Evolutionary conservation across 2,888 invertebrate genomes (phyloP).

Genomic region (Mantis religiosa): DNA sequence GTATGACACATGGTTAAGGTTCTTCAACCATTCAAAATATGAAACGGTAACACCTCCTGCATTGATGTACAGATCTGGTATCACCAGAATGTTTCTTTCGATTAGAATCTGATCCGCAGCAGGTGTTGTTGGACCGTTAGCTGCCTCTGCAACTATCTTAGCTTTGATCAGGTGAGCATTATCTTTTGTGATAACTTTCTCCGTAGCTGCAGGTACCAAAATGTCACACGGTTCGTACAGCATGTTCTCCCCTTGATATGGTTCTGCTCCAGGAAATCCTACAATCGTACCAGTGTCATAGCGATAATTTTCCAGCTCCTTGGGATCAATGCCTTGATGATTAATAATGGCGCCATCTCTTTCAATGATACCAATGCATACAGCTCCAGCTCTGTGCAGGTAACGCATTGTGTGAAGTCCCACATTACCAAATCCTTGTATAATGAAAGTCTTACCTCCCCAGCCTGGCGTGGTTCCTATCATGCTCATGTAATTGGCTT

Average conservation of each 20-base stretch:
- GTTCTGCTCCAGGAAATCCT: slow-evolving; percentile 49
- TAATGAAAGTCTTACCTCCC: slow-evolving; percentile 71
- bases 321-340: slow-evolving; percentile 64
- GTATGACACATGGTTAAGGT: slow-evolving; percentile 84
- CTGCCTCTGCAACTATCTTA: slow-evolving; percentile 82
- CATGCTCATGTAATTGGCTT: slow-evolving; percentile 66
- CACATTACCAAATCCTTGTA: slow-evolving; percentile 77
- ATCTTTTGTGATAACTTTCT: slow-evolving; percentile 66
- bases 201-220: slow-evolving; percentile 73
- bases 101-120: slow-evolving; percentile 74
- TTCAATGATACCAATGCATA: slow-evolving; percentile 67
- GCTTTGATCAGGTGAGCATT: slow-evolving; percentile 68
- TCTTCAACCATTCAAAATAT: slow-evolving; percentile 89
- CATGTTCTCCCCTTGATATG: slow-evolving; percentile 37
- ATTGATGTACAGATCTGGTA: slow-evolving; percentile 73
- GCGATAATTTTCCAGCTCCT: slow-evolving; percentile 43
- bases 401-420: slow-evolving; percentile 71
- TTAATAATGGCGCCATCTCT: slow-evolving; percentile 59
- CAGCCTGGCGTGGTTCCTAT: slow-evolving; percentile 60
- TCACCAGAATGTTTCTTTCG: slow-evolving; percentile 68
- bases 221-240: slow-evolving; percentile 61
- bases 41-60: slow-evolving; percentile 89
- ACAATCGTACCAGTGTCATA: slow-evolving; percentile 51
- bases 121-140: slow-evolving; percentile 87
- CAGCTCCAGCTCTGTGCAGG: slow-evolving; percentile 64